phyloP scores from a whole-genome alignment of 2,888 invertebrate genomes.

The Geophilus truncorum region DNA sequence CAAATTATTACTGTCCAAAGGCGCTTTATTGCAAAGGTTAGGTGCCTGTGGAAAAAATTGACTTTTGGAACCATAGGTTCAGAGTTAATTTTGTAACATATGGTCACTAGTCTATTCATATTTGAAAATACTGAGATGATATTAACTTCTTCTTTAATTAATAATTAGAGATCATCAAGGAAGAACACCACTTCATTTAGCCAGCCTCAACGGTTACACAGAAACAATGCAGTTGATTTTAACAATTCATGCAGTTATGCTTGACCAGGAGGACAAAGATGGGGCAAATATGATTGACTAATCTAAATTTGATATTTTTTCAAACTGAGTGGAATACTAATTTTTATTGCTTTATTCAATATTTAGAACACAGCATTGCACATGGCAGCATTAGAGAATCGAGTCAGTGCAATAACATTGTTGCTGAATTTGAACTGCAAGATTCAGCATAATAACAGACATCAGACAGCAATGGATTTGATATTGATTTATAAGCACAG shows the following conservation, averaged over 20 bases:
- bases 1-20: constrained; percentile 72
- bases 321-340: background rate
- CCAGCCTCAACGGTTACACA: constrained; percentile 73
- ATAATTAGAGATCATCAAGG: constrained; percentile 68
- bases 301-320: background rate
- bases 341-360: constrained; percentile 33
- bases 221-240: constrained; percentile 78
- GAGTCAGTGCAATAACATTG: constrained; percentile 68
- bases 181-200: constrained; percentile 74
- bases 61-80: no score
- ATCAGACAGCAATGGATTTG: constrained; percentile 80
- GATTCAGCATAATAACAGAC: constrained; percentile 65
- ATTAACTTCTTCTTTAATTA: no score
- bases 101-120: no score
- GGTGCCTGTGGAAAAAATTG: no score
- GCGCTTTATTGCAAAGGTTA: constrained; percentile 65
- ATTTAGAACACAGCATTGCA: constrained; percentile 77
- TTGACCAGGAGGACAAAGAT: constrained; percentile 78
- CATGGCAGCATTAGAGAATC: constrained; percentile 77
- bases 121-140: no score
- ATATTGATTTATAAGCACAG: constrained; percentile 80
- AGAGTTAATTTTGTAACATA: no score
- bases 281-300: constrained; percentile 57
- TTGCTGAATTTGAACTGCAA: constrained; percentile 71
- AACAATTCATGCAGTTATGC: constrained; percentile 75